Evolutionary conservation across 2,888 invertebrate species (phyloP).

Genomic region (Drosophila fulvimacula): DNA sequence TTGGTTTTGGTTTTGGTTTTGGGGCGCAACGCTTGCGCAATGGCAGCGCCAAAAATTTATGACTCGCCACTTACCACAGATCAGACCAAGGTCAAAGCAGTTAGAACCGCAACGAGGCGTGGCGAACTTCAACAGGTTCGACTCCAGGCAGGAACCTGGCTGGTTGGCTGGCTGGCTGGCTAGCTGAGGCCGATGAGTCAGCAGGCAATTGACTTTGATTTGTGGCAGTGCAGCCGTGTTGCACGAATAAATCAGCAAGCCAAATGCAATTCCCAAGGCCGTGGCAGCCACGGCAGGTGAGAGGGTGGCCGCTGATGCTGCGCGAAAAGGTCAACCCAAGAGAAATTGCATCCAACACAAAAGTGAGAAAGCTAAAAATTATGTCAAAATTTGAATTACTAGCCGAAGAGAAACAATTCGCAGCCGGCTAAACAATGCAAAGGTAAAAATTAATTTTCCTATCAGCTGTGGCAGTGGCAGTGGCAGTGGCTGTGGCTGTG

Average conservation of each 20-base stretch:
- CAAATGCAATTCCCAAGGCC: conserved; percentile 75
- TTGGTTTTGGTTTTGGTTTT: conserved; percentile 23
- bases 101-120: conserved; percentile 57
- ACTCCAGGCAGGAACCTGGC: conserved; percentile 30
- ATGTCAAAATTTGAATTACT: conserved; percentile 79
- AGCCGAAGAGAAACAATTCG: conserved; percentile 43
- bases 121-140: conserved; percentile 32
- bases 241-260: conserved; percentile 64
- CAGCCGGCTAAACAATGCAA: conserved; percentile 45
- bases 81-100: conserved; percentile 73
- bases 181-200: conserved; percentile 66
- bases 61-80: conserved; percentile 61
- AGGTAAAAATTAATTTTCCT: conserved; percentile 68
- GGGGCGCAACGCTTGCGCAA: conserved; percentile 67
- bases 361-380: conserved; percentile 78
- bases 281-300: conserved; percentile 34
- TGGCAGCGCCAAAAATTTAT: conserved; percentile 66
- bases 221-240: conserved; percentile 60
- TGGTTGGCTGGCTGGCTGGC: neutral
- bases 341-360: conserved; percentile 71
- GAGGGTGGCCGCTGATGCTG: neutral
- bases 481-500: conserved; percentile 15
- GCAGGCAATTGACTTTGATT: conserved; percentile 71
- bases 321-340: conserved; percentile 71
- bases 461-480: conserved; percentile 50